These are phyloP conservation scores for Halocynthia roretzi DNA, from an alignment of 23 tunicate species.

Conservation along the genomic window DNA sequence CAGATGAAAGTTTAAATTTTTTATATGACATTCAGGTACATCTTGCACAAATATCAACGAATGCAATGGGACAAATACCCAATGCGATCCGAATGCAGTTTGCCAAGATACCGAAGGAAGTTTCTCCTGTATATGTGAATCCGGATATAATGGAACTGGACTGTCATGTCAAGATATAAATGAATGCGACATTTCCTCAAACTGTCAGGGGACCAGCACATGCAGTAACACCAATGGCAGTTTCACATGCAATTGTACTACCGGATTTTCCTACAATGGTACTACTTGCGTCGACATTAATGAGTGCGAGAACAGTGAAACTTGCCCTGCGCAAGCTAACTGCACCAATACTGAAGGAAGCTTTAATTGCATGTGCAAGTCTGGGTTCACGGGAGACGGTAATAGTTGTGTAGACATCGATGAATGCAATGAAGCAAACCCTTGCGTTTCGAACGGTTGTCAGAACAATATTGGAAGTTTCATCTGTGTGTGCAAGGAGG, in stretches of 20 bases:
- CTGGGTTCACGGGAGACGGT: conserved; percentile 23
- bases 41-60: conserved; percentile 12
- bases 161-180: conserved; percentile 13
- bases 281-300: conserved; percentile 11
- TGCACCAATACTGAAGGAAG: conserved; percentile 20
- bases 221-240: conserved; percentile 11
- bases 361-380: conserved; percentile 17
- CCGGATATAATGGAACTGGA: conserved; percentile 12
- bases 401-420: not conserved
- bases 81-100: conserved; percentile 5
- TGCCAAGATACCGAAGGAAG: not conserved
- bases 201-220: not conserved
- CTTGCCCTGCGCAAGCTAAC: not conserved
- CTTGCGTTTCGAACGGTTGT: not conserved
- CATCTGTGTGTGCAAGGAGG: conserved; percentile 21
- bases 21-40: not conserved
- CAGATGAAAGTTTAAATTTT: too few species aligned
- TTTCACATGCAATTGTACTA: conserved; percentile 11
- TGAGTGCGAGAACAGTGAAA: conserved; percentile 4
- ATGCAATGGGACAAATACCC: not conserved
- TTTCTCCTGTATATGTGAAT: not conserved
- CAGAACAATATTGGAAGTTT: conserved; percentile 9
- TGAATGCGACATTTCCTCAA: conserved; percentile 14
- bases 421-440: conserved; percentile 1
- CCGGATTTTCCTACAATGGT: conserved; percentile 17